Base-by-base conservation (phyloP, 2,113 vertebrate species). In the Silurus asotus region DNA sequence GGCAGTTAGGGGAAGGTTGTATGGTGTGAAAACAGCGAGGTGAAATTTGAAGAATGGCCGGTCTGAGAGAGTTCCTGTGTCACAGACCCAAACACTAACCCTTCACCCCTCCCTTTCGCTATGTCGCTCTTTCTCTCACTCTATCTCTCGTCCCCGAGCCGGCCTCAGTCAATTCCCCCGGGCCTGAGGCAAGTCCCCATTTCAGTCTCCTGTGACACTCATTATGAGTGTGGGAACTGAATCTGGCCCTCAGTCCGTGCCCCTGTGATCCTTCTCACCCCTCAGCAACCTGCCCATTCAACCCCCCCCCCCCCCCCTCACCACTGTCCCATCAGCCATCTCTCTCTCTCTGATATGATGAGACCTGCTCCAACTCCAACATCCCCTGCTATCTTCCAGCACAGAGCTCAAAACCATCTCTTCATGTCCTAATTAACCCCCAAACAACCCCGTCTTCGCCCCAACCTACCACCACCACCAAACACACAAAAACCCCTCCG, bases 141-240 rank as follows among this genome's bases (percentile, higher is more conserved):
- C 17, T 74, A 9, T 75, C 56, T 0, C 55, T 59, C 74, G 51
- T 86, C 91, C 90, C 78, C 55, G 83, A 86, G 91, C 91, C 87
- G 90, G 93, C 91, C 89, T 87, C 86, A 82, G 92, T 88, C 0
- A 56, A 93, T 94, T 94, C 93, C 77, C 94, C 84, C 90, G 87
- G 5, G 94, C 81, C 81, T 86, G 91, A 90, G 93, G 93, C 95
- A 93, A 79, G 87, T 92, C 94, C 93, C 93, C 92, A 37, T 96
- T 95, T 95, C 94, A 95, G 94, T 94, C 96, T 94, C 93, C 92
- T 2, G 80, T 97, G 96, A 96, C 96, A 95, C 93, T 94, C 94
- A 95, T 95, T 93, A 94, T 75, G 93, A 96, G 96, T 95, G 95
- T 96, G 96, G 95, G 96, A 96, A 96, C 86, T 20, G 93, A 95